Evolutionary conservation across 2,797 vertebrate species (phyloP).

Genomic region (Mormyrops boulengeri): DNA sequence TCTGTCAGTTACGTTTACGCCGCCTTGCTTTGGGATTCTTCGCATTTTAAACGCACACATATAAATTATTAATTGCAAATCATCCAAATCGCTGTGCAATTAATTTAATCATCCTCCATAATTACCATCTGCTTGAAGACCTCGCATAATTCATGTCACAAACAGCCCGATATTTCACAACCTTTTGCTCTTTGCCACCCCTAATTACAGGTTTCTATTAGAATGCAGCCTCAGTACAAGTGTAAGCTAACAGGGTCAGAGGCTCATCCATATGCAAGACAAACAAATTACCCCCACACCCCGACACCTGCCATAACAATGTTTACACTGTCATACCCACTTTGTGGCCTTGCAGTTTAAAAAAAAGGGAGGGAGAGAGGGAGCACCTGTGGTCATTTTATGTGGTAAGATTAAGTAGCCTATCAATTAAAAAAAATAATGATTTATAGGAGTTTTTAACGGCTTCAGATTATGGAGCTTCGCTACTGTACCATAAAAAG

Average conservation of each 20-base stretch:
- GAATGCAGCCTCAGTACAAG: constrained; percentile 57
- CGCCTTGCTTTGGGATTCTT: not conserved
- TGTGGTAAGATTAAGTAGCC: constrained; percentile 2
- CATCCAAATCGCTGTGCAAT: constrained; percentile 61
- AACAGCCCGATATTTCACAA: constrained; percentile 59
- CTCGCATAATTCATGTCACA: constrained; percentile 48
- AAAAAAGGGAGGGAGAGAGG: not conserved
- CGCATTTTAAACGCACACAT: constrained; percentile 31
- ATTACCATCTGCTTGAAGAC: constrained; percentile 55
- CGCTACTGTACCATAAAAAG: constrained; percentile 17
- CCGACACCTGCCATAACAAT: constrained; percentile 1
- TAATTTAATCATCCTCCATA: constrained; percentile 69
- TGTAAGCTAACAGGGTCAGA: constrained; percentile 59
- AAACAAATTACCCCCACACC: constrained; percentile 28
- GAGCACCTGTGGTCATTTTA: not conserved
- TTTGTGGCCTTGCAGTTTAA: constrained; percentile 6
- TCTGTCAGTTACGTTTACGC: not conserved
- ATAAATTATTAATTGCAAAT: constrained; percentile 63
- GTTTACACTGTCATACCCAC: constrained; percentile 20
- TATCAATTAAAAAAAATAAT: not conserved
- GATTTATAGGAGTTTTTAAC: constrained; percentile 20
- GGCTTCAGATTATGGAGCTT: constrained; percentile 10
- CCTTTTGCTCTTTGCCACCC: constrained; percentile 58
- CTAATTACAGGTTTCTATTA: constrained; percentile 71
- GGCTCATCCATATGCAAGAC: constrained; percentile 29